Percentiles rank a stretch among this genome's conserved stretches.
phyloP scores from a whole-genome alignment of 1,140 invertebrate genomes.

The Thereuonema tuberculata region DNA sequence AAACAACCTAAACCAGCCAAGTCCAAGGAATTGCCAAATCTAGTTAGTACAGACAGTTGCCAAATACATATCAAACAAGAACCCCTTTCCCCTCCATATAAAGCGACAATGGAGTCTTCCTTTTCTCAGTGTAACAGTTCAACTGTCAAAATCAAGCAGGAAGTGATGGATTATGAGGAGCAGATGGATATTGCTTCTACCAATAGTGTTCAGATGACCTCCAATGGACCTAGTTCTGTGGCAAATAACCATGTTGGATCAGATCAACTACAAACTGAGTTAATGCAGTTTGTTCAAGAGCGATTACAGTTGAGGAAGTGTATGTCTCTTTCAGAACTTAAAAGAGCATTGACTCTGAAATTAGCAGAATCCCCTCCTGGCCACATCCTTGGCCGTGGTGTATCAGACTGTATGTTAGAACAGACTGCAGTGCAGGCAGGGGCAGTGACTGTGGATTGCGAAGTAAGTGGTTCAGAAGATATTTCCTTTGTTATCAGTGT shows the following conservation, averaged over 20 bases:
- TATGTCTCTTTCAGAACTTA: background rate
- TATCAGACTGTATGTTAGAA: background rate
- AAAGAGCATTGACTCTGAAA: background rate
- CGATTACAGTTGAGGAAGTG: background rate
- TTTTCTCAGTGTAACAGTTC: too few species aligned
- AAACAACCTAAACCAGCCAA: too few species aligned
- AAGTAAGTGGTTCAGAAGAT: background rate
- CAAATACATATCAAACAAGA: too few species aligned
- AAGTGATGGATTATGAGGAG: too few species aligned
- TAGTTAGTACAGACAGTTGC: too few species aligned
- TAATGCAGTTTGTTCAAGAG: background rate
- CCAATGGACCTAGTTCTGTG: too few species aligned
- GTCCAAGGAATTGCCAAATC: too few species aligned
- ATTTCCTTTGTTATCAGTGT: background rate
- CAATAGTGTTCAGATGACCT: too few species aligned
- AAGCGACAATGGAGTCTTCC: too few species aligned
- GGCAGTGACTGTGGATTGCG: background rate
- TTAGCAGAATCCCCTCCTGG: background rate
- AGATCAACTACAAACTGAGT: background rate
- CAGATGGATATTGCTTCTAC: too few species aligned
- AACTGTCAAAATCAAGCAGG: too few species aligned
- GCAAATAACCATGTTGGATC: background rate
- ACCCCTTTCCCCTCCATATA: too few species aligned
- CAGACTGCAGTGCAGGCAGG: background rate
- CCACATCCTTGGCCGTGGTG: background rate